These are phyloP conservation scores for Quiscalus mexicanus DNA, from an alignment of 2,113 vertebrate species.

Conservation along the genomic window DNA sequence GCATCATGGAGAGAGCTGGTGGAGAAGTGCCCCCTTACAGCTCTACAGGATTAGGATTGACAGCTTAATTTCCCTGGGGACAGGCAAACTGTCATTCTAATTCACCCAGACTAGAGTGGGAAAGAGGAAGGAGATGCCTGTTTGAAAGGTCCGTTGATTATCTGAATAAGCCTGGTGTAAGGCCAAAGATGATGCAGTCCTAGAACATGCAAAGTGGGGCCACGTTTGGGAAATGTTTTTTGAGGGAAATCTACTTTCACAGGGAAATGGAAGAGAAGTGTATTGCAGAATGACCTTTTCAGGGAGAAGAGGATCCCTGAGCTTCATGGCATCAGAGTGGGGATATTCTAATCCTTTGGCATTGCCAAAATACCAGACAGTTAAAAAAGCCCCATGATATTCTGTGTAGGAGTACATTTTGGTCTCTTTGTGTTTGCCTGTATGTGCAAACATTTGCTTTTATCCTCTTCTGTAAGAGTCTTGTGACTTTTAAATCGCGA, in stretches of 20 bases:
- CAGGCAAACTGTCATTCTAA: conserved; percentile 22
- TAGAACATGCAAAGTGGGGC: background rate
- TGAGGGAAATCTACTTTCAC: background rate
- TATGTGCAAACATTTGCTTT: background rate
- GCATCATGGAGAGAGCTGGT: conserved; percentile 54
- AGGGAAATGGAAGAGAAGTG: background rate
- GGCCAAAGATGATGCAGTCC: background rate
- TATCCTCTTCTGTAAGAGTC: background rate
- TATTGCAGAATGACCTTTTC: background rate
- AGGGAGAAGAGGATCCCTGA: background rate
- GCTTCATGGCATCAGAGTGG: background rate
- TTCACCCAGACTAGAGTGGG: background rate
- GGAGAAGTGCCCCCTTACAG: conserved; percentile 58
- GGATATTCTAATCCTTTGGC: background rate
- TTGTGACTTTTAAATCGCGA: background rate
- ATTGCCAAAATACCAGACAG: background rate
- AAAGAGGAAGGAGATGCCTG: conserved; percentile 9
- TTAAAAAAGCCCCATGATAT: background rate
- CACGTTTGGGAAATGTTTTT: background rate
- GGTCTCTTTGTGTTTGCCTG: background rate
- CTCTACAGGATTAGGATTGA: conserved; percentile 54
- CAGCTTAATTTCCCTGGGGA: conserved; percentile 63
- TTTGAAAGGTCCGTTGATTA: conserved; percentile 46
- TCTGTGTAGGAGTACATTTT: background rate
- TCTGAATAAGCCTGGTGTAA: conserved; percentile 7